phyloP scores from a whole-genome alignment of 2,797 vertebrate genomes.

The Typhlichthys subterraneus region DNA sequence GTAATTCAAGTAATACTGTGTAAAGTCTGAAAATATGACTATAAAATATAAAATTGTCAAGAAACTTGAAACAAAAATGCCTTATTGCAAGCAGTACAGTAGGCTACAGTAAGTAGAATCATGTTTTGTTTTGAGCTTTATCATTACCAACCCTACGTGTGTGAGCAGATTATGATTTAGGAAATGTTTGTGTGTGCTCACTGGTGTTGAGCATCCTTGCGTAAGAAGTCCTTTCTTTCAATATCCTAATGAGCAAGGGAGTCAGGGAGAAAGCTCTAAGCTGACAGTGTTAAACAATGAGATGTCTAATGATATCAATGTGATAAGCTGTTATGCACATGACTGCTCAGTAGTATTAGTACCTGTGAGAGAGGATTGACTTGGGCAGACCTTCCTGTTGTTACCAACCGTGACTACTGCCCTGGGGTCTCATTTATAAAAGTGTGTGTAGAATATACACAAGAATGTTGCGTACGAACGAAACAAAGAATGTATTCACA shows the following conservation, averaged over 20 bases:
- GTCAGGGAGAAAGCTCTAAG: slow-evolving; percentile 28
- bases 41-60: too few species aligned
- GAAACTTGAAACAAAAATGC: too few species aligned
- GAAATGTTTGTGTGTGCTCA: slow-evolving; percentile 56
- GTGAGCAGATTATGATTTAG: slow-evolving; percentile 48
- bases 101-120: too few species aligned
- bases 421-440: slow-evolving; percentile 2
- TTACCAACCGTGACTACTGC: slow-evolving; percentile 24
- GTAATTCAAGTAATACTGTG: too few species aligned
- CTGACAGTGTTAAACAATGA: slow-evolving; percentile 51
- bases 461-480: too few species aligned
- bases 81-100: too few species aligned
- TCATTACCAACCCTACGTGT: not conserved
- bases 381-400: slow-evolving; percentile 28
- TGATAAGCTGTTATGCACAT: slow-evolving; percentile 43
- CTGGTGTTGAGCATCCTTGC: slow-evolving; percentile 46
- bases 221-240: slow-evolving; percentile 45
- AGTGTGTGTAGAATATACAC: not conserved
- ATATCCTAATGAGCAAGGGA: slow-evolving; percentile 49
- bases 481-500: too few species aligned
- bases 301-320: slow-evolving; percentile 59
- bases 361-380: slow-evolving; percentile 24
- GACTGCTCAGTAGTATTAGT: slow-evolving; percentile 26
- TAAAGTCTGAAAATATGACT: too few species aligned
- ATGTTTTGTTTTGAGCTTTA: too few species aligned